phyloP scores from a whole-genome alignment of 2,797 vertebrate species.

The Cuniculus paca region DNA sequence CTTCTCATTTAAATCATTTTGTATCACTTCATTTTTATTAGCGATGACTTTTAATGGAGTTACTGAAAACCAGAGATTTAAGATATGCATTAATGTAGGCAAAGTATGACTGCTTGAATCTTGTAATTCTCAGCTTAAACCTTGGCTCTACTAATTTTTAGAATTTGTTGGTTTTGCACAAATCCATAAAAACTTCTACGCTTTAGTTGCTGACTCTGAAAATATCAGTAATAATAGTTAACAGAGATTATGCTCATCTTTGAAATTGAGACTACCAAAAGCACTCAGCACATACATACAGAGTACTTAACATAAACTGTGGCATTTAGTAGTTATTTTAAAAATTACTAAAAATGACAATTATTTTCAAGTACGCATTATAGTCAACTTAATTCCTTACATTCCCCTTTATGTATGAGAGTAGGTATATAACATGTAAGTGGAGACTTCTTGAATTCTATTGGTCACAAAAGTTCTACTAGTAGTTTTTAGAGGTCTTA shows the following conservation, averaged over 20 bases:
- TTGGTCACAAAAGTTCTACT: background rate
- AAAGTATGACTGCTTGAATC: background rate
- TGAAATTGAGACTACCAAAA: background rate
- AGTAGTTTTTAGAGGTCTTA: constrained; percentile 17
- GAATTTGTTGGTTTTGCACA: background rate
- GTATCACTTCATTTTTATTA: background rate
- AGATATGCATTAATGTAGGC: background rate
- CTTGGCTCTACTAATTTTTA: background rate
- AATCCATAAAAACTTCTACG: background rate
- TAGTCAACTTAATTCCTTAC: background rate
- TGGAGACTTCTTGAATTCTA: constrained; percentile 2
- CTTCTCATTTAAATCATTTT: background rate
- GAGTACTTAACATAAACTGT: background rate
- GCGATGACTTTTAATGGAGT: background rate
- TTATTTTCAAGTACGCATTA: background rate
- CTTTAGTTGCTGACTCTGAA: constrained; percentile 1
- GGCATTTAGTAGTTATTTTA: background rate
- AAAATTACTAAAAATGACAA: background rate
- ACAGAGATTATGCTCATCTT: background rate
- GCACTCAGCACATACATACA: background rate
- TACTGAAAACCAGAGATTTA: background rate
- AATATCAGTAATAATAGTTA: constrained; percentile 11
- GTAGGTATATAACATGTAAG: background rate
- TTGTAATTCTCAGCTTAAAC: constrained; percentile 20
- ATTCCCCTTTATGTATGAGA: background rate